Base-by-base conservation (phyloP, 2,888 invertebrate genomes). In the Xanthorhoe designata region DNA sequence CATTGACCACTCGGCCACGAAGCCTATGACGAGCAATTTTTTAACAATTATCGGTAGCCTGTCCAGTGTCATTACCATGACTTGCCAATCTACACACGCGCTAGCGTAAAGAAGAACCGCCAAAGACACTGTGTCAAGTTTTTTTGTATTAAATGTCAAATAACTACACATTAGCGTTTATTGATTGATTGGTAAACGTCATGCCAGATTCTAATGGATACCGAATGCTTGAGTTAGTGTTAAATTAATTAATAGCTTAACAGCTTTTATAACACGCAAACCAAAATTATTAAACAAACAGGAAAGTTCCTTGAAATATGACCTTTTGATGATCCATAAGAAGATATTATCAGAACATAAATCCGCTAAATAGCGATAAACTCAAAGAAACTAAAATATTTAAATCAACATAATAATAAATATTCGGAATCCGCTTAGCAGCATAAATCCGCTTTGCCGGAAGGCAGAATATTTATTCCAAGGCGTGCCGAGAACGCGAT, bases 401-500 rank as follows among this genome's bases (percentile, higher is more conserved):
- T 42, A 42, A 42, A 42, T 42, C 38, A 42, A 13, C 38, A 17
- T 47, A 15, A 9, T 47, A 29, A 47, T 56, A 56, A 56, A 61
- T 54, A 54, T 60, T 52, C 35, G 32, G 47, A 61, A 61, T 55
- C 50, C 38, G 49, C 49, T 56, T 42, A 13, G 38, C 42, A 59
- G 29, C 19, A 24, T 50, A 42, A 55, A 49, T 38, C 19, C 32
- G 38, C 42, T 38, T 51, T 38, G 55, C 53, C 47, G 68, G 55
- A 61, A 65, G 57, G 17, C 47, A 32, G 24, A 17, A 10, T 35
- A 32, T 50, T 54, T 64, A 64, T 61, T 29, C 45, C 15, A 45
- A 63, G 52, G 45, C 52, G 52, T 63, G 52, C 52, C 52, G 52
- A 51, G 38, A 61, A 56, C 51, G 42, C 62, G 51, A 56, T 56